phyloP scores from a whole-genome alignment of 2,888 invertebrate genomes.

The Thecocarcelia acutangulata region DNA sequence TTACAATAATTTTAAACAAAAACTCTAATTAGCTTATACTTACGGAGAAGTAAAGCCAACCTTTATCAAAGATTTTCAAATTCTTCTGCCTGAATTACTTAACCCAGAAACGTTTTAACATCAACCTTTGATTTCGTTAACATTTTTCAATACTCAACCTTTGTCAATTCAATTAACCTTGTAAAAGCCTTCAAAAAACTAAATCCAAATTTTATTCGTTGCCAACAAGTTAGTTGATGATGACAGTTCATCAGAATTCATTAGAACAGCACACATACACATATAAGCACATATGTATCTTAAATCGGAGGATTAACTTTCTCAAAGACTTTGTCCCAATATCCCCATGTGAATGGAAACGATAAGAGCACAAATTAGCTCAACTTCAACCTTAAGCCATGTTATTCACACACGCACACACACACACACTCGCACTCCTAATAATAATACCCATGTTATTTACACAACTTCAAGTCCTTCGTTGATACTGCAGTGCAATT shows the following conservation, averaged over 20 bases:
- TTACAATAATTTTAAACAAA: too few relatives aligned
- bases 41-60: background rate
- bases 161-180: constrained; percentile 70
- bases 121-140: constrained; percentile 3
- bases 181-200: background rate
- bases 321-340: constrained; percentile 16
- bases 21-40: too few relatives aligned
- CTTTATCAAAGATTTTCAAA: constrained; percentile 2
- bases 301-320: constrained; percentile 52
- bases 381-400: constrained; percentile 51
- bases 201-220: background rate
- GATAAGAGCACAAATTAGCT: constrained; percentile 42
- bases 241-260: constrained; percentile 72
- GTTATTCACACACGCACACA: constrained; percentile 16
- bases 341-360: constrained; percentile 13
- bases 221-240: constrained; percentile 34
- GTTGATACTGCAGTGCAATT: constrained; percentile 29
- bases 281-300: background rate
- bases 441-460: too few relatives aligned
- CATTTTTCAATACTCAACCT: constrained; percentile 61
- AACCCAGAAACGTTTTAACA: constrained; percentile 26
- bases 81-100: background rate
- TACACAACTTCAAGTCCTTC: constrained; percentile 5
- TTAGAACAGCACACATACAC: constrained; percentile 45
- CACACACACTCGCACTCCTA: background rate